Percentiles rank a stretch among this genome's conserved stretches.
These are phyloP conservation scores for Tromatobia lineatoria DNA, from an alignment of 2,888 invertebrate genomes.

Conservation along the genomic window DNA sequence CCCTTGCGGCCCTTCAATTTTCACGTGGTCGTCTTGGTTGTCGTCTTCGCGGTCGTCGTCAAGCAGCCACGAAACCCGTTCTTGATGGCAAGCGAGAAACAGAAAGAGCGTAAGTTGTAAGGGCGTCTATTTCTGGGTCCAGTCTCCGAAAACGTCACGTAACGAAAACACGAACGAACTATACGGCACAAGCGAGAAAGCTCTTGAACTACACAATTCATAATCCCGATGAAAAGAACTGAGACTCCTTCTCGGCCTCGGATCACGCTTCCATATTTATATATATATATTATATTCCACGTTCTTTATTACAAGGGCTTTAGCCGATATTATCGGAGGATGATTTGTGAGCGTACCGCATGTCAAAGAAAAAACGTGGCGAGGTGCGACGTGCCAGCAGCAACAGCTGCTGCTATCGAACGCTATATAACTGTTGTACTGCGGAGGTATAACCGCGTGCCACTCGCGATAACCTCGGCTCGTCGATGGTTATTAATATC, in stretches of 20 bases:
- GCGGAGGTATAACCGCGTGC: slow-evolving; percentile 19
- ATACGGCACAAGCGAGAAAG: background rate
- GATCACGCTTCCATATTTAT: slow-evolving; percentile 26
- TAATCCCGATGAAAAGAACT: slow-evolving; percentile 33
- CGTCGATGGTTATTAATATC: slow-evolving; percentile 67
- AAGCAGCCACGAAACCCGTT: slow-evolving; percentile 1
- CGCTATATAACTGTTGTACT: background rate
- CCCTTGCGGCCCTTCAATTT: slow-evolving; percentile 27
- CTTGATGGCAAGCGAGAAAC: background rate
- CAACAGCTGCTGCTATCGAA: slow-evolving; percentile 60
- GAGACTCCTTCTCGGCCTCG: background rate
- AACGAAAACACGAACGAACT: slow-evolving; percentile 59
- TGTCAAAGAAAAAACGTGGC: slow-evolving; percentile 41
- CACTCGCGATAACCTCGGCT: slow-evolving; percentile 32
- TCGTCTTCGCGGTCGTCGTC: too few relatives aligned
- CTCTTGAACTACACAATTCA: slow-evolving; percentile 37
- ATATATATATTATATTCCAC: background rate
- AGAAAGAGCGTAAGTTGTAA: slow-evolving; percentile 34
- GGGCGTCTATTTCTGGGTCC: slow-evolving; percentile 61
- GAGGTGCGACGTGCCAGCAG: slow-evolving; percentile 9
- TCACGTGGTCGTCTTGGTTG: background rate
- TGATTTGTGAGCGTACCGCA: slow-evolving; percentile 48
- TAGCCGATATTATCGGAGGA: slow-evolving; percentile 44
- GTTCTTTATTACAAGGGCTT: slow-evolving; percentile 5
- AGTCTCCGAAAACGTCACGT: slow-evolving; percentile 59